Evolutionary conservation across 2,888 invertebrate species (phyloP), one percentile per base, ranked within the genome.

Genomic region (Blera fallax): DNA sequence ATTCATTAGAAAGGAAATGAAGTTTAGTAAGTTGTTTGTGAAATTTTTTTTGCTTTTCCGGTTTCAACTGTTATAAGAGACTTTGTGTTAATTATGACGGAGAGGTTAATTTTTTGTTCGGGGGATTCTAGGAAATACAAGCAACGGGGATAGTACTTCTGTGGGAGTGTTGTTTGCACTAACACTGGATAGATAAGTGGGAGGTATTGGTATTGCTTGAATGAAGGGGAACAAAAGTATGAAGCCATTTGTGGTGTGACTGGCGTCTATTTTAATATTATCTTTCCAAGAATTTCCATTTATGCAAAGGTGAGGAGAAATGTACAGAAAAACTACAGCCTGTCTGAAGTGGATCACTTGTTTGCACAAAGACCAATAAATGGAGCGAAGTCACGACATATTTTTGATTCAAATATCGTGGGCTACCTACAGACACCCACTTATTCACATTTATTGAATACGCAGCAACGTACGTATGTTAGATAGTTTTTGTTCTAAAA

Each of bases 1-100:
- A 40, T 52, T 73, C 52, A 54, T 73, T 64, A 64, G 40, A 73
- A 52, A 14, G 34, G 7, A 58, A 40, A 27, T n/a, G n/a, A n/a
- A n/a, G n/a, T n/a, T 32, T 29, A 32, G 45, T 7, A 18, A 45
- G 45, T 29, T 64, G 45, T 48, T 45, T 29, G 29, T 7, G 11
- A 45, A 32, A 32, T 48, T 62, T 14, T 62, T n/a, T n/a, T n/a
- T n/a, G n/a, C n/a, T n/a, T n/a, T n/a, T n/a, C n/a, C n/a, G n/a
- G n/a, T n/a, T n/a, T 43, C 10, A 29, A 62, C 7, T 16, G 18
- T 29, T 11, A 29, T 29, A 14, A 18, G 5, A 58, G 58, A 40
- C 11, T 2, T 43, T 43, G 29, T 43, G 7, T 45, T 62, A 62
- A 62, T 62, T 45, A 29, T 14, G 14, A 1, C 14, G 14, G 40